Conservation (phyloP, 1,140 invertebrate genomes). For the Orchestia grillus region DNA sequence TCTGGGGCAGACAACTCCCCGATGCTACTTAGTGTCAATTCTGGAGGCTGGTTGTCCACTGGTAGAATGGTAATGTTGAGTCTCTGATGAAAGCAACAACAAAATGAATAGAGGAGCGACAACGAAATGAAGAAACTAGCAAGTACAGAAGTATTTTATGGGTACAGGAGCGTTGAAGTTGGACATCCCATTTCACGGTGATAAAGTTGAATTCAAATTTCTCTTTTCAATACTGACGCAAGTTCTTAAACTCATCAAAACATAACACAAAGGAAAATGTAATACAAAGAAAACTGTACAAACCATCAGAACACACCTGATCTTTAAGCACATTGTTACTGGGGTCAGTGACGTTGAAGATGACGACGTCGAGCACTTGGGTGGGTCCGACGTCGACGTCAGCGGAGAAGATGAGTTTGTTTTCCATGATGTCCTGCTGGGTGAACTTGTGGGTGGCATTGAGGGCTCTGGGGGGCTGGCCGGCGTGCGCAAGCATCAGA, state of each 20-base stretch:
- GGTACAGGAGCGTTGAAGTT: neutral
- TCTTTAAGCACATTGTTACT: conserved; percentile 71
- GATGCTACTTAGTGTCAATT: conserved; percentile 46
- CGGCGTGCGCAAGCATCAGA: conserved; percentile 55
- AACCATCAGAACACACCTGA: conserved; percentile 59
- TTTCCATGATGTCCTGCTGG: conserved; percentile 60
- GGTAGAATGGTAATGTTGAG: conserved; percentile 70
- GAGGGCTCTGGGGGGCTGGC: conserved; percentile 55
- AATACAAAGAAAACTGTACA: neutral
- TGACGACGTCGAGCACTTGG: conserved; percentile 57
- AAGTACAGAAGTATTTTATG: neutral
- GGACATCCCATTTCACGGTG: neutral
- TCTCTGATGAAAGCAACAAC: conserved; percentile 57
- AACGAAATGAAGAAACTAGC: neutral
- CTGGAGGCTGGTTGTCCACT: conserved; percentile 71
- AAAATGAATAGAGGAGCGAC: neutral
- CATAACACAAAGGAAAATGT: neutral
- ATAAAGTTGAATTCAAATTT: neutral
- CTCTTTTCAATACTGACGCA: neutral
- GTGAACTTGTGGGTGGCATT: conserved; percentile 66
- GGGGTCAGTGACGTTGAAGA: conserved; percentile 71
- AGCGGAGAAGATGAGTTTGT: conserved; percentile 61
- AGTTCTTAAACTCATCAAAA: neutral
- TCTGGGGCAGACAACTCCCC: conserved; percentile 70
- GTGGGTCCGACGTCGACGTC: conserved; percentile 60